A percentile compares a stretch with the other conserved stretches of the same genome.
phyloP scores from a whole-genome alignment of 2,888 invertebrate genomes.

The Rotaria sp. region DNA sequence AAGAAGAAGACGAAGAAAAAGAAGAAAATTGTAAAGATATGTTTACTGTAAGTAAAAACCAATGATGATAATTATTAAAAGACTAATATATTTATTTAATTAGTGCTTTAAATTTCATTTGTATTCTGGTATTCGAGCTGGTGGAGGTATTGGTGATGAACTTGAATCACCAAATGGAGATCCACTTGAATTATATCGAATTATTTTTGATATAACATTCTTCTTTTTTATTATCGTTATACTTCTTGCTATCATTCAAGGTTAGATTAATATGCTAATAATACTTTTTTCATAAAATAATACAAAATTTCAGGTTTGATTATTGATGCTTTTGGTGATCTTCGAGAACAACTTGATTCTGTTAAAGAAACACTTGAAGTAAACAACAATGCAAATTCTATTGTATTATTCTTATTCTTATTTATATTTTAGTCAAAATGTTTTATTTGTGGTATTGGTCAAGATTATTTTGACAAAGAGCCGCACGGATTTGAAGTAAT shows the following conservation, averaged over 20 bases:
- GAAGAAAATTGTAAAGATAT: slow-evolving; percentile 98
- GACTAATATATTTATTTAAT: slow-evolving; percentile 46
- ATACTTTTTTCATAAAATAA: too few relatives aligned
- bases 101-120: slow-evolving; percentile 98
- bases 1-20: slow-evolving; percentile 75
- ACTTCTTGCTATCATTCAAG: slow-evolving; percentile 95
- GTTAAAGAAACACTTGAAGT: slow-evolving; percentile 96
- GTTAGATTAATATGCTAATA: slow-evolving; percentile 56
- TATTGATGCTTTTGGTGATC: slow-evolving; percentile 99
- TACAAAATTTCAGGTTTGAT: slow-evolving; percentile 77
- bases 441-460: slow-evolving; percentile 96
- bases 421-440: slow-evolving; percentile 69
- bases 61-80: too few relatives aligned
- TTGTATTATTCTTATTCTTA: neutral
- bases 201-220: slow-evolving; percentile 98
- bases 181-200: slow-evolving; percentile 88
- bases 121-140: slow-evolving; percentile 96
- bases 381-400: neutral
- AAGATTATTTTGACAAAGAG: slow-evolving; percentile 95
- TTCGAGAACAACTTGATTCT: slow-evolving; percentile 96
- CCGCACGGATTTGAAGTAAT: slow-evolving; percentile 91
- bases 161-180: slow-evolving; percentile 95
- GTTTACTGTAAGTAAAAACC: slow-evolving; percentile 68
- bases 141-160: slow-evolving; percentile 94
- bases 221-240: slow-evolving; percentile 99